Conservation (phyloP, 2,113 vertebrate genomes). For the Sprattus sprattus region DNA sequence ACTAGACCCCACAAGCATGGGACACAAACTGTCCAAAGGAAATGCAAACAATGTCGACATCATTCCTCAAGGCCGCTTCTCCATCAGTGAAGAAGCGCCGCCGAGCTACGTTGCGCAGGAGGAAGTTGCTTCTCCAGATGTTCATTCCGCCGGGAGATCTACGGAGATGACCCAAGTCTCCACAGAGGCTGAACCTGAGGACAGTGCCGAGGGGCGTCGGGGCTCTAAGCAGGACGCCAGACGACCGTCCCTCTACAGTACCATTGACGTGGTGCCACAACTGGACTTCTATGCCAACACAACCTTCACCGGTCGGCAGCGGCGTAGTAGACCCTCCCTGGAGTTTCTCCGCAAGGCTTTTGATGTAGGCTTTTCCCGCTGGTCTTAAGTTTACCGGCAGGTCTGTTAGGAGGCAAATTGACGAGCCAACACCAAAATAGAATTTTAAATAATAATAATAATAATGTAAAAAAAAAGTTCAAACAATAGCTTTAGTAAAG, state of each 20-base stretch:
- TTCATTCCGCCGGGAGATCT: not conserved
- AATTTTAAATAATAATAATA: too few relatives aligned
- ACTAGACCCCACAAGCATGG: conserved; percentile 52
- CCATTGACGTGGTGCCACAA: conserved; percentile 57
- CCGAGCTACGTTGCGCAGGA: conserved; percentile 41
- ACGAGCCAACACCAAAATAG: not conserved
- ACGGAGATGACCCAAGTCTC: not conserved
- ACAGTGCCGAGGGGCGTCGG: conserved; percentile 1
- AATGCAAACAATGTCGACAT: not conserved
- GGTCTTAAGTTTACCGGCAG: not conserved
- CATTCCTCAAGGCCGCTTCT: conserved; percentile 36
- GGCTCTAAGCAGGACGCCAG: conserved; percentile 48
- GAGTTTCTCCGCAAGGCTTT: conserved; percentile 60
- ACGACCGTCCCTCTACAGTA: conserved; percentile 66
- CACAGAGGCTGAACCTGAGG: not conserved
- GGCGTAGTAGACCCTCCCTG: conserved; percentile 55
- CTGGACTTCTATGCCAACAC: conserved; percentile 63
- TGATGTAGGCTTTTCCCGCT: conserved; percentile 45
- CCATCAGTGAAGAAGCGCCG: conserved; percentile 45
- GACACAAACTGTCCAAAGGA: conserved; percentile 51
- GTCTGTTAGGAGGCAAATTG: too few relatives aligned
- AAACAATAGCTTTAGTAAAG: not conserved
- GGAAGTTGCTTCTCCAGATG: not conserved
- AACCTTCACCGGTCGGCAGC: conserved; percentile 35
- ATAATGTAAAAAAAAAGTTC: not conserved